phyloP scores from a whole-genome alignment of 1,140 invertebrate genomes.

The Sitobion miscanthi region DNA sequence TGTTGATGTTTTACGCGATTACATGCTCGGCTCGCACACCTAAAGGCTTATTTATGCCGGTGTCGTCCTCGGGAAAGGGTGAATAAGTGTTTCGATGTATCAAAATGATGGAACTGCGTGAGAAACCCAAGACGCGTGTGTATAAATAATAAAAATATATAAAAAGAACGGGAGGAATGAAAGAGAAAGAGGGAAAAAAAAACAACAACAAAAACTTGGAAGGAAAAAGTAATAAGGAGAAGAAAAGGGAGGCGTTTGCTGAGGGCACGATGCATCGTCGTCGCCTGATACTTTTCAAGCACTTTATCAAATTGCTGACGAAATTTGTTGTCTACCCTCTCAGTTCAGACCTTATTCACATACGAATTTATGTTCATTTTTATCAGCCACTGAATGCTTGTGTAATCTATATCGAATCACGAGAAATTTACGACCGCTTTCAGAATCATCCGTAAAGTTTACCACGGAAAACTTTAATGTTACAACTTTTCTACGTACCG shows the following conservation, averaged over 20 bases:
- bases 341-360: constrained; percentile 43
- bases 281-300: constrained; percentile 51
- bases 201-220: constrained; percentile 35
- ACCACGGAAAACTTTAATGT: constrained; percentile 42
- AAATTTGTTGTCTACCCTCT: constrained; percentile 49
- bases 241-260: background rate
- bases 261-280: constrained; percentile 25
- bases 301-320: constrained; percentile 55
- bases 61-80: constrained; percentile 46
- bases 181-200: background rate
- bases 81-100: constrained; percentile 55
- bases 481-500: constrained; percentile 38
- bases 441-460: constrained; percentile 49
- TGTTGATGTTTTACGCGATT: constrained; percentile 54
- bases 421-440: constrained; percentile 49
- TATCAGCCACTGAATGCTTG: constrained; percentile 49
- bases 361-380: constrained; percentile 54
- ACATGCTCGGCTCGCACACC: constrained; percentile 35
- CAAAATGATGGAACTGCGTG: constrained; percentile 53
- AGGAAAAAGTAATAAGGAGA: constrained; percentile 36
- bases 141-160: constrained; percentile 54
- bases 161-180: background rate
- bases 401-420: constrained; percentile 55
- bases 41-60: constrained; percentile 55
- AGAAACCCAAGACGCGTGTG: constrained; percentile 42